A percentile compares a stretch with the other conserved stretches of the same genome.
Evolutionary conservation across 2,888 invertebrate species (phyloP).

Genomic region (Nezara viridula): DNA sequence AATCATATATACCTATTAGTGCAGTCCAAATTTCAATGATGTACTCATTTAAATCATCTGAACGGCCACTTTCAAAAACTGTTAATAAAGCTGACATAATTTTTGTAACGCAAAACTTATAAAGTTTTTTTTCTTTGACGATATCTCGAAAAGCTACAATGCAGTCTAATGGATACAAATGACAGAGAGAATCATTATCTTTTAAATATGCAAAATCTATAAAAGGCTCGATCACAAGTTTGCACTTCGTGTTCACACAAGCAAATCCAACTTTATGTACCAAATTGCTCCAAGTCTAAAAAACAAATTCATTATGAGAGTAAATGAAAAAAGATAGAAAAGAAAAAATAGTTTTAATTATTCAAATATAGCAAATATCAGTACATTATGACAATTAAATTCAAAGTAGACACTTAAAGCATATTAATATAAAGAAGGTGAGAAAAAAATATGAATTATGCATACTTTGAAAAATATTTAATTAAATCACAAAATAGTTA

Average conservation of each 20-base stretch:
- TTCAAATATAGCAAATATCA: background rate
- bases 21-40: conserved; percentile 54
- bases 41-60: conserved; percentile 16
- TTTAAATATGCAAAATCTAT: conserved; percentile 52
- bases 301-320: background rate
- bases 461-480: too few relatives aligned
- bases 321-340: background rate
- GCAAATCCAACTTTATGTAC: conserved; percentile 57
- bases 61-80: conserved; percentile 2
- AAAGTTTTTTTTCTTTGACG: conserved; percentile 48
- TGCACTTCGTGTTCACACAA: conserved; percentile 51
- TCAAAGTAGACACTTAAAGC: too few relatives aligned
- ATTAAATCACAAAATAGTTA: too few relatives aligned
- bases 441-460: too few relatives aligned
- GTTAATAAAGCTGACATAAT: conserved; percentile 34
- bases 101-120: conserved; percentile 40
- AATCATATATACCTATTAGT: conserved; percentile 22
- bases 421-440: too few relatives aligned
- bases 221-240: conserved; percentile 54
- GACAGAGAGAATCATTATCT: conserved; percentile 40
- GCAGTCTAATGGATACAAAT: conserved; percentile 19
- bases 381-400: too few relatives aligned
- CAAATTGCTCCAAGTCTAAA: conserved; percentile 61
- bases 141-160: conserved; percentile 33
- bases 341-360: background rate